A percentile compares a stretch with the other conserved stretches of the same genome.
Evolutionary conservation across 2,113 vertebrate species (phyloP).

Genomic region (Quiscalus mexicanus): DNA sequence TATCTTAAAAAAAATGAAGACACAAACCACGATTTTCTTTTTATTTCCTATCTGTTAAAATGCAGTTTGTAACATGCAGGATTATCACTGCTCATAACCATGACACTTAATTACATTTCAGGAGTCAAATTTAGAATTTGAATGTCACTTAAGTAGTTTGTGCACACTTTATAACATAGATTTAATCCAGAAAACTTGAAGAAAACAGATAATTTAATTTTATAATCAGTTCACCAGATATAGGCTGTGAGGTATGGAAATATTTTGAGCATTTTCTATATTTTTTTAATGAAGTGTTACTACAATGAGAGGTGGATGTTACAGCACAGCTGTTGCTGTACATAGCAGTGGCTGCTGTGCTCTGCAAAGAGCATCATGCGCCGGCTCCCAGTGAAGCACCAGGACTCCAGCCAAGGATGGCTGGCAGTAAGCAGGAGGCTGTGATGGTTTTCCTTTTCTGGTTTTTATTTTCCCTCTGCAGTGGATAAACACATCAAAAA

Average conservation of each 20-base stretch:
- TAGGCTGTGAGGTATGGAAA: slow-evolving; percentile 35
- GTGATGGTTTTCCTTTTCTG: accelerated
- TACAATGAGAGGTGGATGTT: slow-evolving; percentile 10
- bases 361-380: not conserved
- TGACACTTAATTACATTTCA: slow-evolving; percentile 17
- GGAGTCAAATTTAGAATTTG: not conserved
- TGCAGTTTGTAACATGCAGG: not conserved
- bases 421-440: not conserved
- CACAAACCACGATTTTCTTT: not conserved
- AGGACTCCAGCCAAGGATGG: not conserved
- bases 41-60: not conserved
- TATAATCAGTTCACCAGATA: slow-evolving; percentile 53
- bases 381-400: not conserved
- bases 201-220: slow-evolving; percentile 37
- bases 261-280: slow-evolving; percentile 57
- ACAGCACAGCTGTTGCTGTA: slow-evolving; percentile 22
- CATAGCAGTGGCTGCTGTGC: not conserved
- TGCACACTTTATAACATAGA: not conserved
- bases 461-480: not conserved
- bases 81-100: not conserved
- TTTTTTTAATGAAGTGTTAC: slow-evolving; percentile 67
- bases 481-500: not conserved
- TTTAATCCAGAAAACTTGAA: slow-evolving; percentile 26
- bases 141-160: slow-evolving; percentile 18
- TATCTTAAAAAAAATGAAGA: not conserved